These are phyloP conservation scores for Recurvirostra avosetta DNA, from an alignment of 2,113 vertebrate genomes.

Conservation along the genomic window DNA sequence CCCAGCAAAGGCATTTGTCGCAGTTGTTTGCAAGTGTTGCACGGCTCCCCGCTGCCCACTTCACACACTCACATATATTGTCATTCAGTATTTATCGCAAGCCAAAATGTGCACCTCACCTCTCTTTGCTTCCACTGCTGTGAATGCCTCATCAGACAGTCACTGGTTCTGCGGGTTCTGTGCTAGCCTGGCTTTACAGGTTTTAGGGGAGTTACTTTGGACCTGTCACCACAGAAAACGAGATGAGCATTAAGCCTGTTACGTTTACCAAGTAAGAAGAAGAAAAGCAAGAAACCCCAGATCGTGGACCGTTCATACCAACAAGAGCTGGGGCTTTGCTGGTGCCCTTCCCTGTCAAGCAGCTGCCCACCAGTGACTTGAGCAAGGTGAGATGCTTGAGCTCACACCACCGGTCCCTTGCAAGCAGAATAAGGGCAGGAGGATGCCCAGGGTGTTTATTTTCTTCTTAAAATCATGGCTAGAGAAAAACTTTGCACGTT, in stretches of 20 bases:
- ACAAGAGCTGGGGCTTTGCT: accelerated
- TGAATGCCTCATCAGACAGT: neutral
- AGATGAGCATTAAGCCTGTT: neutral
- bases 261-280: neutral
- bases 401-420: neutral
- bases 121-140: neutral
- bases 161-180: neutral
- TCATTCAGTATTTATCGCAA: neutral
- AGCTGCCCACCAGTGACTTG: neutral
- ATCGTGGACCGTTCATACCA: accelerated
- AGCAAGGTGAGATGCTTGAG: neutral
- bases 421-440: neutral
- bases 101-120: neutral
- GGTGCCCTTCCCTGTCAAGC: neutral
- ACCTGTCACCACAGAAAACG: neutral
- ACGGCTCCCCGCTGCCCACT: neutral
- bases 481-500: neutral
- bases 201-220: neutral
- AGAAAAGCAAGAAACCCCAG: neutral
- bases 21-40: neutral
- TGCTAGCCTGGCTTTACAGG: neutral
- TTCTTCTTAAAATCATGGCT: neutral
- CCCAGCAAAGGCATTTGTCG: neutral
- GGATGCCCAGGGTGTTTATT: neutral
- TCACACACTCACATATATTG: neutral